phyloP scores from a whole-genome alignment of 35 echinoderm and acorn worm genomes.

The Chiridota heheva region DNA sequence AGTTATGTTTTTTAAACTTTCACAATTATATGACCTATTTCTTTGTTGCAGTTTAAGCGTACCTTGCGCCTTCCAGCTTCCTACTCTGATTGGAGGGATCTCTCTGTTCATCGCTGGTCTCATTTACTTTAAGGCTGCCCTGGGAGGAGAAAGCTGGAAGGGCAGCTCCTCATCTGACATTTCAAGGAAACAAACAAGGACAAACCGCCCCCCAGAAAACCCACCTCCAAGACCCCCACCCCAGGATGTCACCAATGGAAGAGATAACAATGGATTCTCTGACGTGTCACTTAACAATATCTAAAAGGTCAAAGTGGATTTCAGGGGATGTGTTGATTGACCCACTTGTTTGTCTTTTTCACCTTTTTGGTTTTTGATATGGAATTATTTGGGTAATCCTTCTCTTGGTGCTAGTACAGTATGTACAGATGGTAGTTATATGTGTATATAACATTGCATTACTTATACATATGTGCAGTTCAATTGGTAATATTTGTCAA shows the following conservation, averaged over 20 bases:
- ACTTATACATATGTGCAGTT: no score
- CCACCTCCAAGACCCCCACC: slow-evolving; percentile 92
- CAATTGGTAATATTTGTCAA: no score
- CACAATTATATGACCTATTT: slow-evolving; percentile 2
- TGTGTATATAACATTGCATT: no score
- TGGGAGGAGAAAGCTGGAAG: slow-evolving; percentile 86
- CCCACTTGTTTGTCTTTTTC: no score
- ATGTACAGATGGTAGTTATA: no score
- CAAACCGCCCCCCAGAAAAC: slow-evolving; percentile 67
- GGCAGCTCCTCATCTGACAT: not conserved
- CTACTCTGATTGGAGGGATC: slow-evolving; percentile 81
- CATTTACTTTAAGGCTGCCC: slow-evolving; percentile 95
- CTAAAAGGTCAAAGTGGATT: no score
- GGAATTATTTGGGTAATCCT: no score
- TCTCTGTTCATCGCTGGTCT: slow-evolving; percentile 75
- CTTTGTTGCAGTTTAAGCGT: slow-evolving; percentile 61
- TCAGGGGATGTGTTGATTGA: no score
- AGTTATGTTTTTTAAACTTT: not conserved
- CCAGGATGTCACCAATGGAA: slow-evolving; percentile 34
- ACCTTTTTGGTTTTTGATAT: no score
- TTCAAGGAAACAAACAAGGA: slow-evolving; percentile 64
- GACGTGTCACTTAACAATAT: no score
- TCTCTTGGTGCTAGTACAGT: no score
- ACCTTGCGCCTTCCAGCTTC: slow-evolving; percentile 82
- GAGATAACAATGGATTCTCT: no score